Evolutionary conservation across 1,140 invertebrate species (phyloP), one percentile per base, ranked within the genome.

Genomic region (Halesus radiatus): DNA sequence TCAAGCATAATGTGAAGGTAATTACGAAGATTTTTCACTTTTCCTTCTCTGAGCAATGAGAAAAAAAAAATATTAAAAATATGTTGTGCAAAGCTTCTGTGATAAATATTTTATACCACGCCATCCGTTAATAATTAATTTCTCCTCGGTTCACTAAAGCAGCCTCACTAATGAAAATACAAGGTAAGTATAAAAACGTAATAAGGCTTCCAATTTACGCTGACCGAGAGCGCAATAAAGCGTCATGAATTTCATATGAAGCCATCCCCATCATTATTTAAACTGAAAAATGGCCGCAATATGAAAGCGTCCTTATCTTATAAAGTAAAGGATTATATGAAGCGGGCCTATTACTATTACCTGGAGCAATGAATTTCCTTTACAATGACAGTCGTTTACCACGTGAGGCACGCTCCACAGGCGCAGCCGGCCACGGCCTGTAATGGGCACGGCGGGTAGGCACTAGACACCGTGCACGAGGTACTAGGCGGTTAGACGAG

Each of bases 351-450:
- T 52, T 45, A 45, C 72, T 37, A 60, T 74, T 73, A 79, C 54
- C 37, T 50, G 56, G n/a, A 32, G 60, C 77, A 80, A 80, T 80
- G 79, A 80, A 77, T 80, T 80, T 80, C 58, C 79, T 68, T 75
- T 62, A 74, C 23, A 74, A 76, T 66, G 60, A 74, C 60, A 76
- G 50, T 23, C 68, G 58, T 76, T 80, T 68, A 70, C 73, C 62
- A 53, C 50, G 37, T 50, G 23, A 26, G 60, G 20, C 32, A 8
- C 54, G n/a, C n/a, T n/a, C n/a, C n/a, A n/a, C n/a, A 26, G 60
- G 20, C 32, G 7, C 54, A 6, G 54, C n/a, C 64, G 80, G 26
- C 54, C 64, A 66, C 32, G 64, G 70, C 72, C n/a, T 62, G 62
- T 56, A 66, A 29, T 23, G 20, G 10, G 23, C 52, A 22, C 8